Evolutionary conservation across 1,140 invertebrate species (phyloP).

Genomic region (Physella acuta): DNA sequence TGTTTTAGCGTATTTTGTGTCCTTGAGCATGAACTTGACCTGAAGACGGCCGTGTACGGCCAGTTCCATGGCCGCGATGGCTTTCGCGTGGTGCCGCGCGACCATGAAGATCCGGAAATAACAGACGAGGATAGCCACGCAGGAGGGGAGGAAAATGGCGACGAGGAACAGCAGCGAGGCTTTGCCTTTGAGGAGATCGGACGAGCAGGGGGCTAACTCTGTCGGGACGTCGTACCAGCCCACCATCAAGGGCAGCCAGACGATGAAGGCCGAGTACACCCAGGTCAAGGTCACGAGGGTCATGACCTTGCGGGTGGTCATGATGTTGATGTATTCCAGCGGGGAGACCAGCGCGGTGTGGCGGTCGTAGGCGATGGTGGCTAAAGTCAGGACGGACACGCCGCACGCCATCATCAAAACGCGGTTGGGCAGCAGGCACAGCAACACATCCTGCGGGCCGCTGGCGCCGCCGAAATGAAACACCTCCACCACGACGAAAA

Average conservation of each 20-base stretch:
- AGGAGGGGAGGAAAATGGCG: constrained; percentile 43
- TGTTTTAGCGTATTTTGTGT: constrained; percentile 67
- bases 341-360: constrained; percentile 69
- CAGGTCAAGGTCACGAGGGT: constrained; percentile 67
- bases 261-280: constrained; percentile 66
- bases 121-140: constrained; percentile 65
- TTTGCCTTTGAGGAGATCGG: constrained; percentile 36
- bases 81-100: constrained; percentile 68
- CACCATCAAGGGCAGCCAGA: constrained; percentile 65
- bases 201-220: constrained; percentile 62
- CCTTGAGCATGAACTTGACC: constrained; percentile 37
- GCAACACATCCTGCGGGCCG: constrained; percentile 24
- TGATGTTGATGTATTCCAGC: constrained; percentile 66
- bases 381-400: constrained; percentile 68
- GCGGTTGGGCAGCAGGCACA: constrained; percentile 68
- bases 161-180: constrained; percentile 36
- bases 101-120: constrained; percentile 71
- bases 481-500: constrained; percentile 36
- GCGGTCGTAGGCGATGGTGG: constrained; percentile 70
- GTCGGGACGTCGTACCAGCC: constrained; percentile 48
- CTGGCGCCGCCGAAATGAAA: constrained; percentile 7
- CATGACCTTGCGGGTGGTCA: constrained; percentile 67
- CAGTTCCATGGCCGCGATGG: constrained; percentile 68
- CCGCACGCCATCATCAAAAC: constrained; percentile 68
- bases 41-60: constrained; percentile 61